A percentile compares a stretch with the other conserved stretches of the same genome.
Conservation (phyloP, 2,888 invertebrate species). For the Drosophila nr. medialis region DNA sequence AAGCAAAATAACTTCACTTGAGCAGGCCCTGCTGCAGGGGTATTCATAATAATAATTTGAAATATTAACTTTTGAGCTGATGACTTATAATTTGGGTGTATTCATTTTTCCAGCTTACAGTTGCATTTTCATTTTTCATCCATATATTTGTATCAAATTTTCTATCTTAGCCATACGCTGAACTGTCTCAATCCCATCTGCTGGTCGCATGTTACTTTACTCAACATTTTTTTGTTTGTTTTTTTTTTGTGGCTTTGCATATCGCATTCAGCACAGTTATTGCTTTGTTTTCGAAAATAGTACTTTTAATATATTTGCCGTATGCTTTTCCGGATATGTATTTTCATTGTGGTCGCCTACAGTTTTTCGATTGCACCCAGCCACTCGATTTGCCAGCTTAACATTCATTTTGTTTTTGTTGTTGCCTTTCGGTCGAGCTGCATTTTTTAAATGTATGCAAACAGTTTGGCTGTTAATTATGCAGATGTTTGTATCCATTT, state of each 20-base stretch:
- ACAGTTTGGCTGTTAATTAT: conserved; percentile 69
- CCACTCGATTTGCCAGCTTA: conserved; percentile 19
- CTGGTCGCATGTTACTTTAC: background rate
- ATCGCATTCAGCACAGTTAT: conserved; percentile 9
- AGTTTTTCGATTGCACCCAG: conserved; percentile 4
- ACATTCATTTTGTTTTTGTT: conserved; percentile 24
- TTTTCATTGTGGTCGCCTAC: background rate
- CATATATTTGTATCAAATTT: background rate
- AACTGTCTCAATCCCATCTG: conserved; percentile 21
- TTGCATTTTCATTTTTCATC: background rate
- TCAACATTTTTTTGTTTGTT: conserved; percentile 5
- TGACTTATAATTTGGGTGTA: background rate
- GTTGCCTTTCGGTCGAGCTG: conserved; percentile 1
- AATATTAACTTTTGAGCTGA: background rate
- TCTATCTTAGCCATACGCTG: background rate
- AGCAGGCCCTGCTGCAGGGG: conserved; percentile 7
- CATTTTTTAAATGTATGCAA: conserved; percentile 53
- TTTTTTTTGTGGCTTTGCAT: conserved; percentile 6
- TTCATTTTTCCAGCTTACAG: background rate
- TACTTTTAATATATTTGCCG: conserved; percentile 38
- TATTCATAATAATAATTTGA: conserved; percentile 11
- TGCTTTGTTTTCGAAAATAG: conserved; percentile 29
- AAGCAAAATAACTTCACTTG: conserved; percentile 21
- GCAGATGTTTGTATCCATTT: conserved; percentile 63
- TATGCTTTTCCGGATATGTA: conserved; percentile 7